Percentiles rank a stretch among this genome's conserved stretches.
Conservation (phyloP, 2,113 vertebrate species). For the Craseonycteris thonglongyai region DNA sequence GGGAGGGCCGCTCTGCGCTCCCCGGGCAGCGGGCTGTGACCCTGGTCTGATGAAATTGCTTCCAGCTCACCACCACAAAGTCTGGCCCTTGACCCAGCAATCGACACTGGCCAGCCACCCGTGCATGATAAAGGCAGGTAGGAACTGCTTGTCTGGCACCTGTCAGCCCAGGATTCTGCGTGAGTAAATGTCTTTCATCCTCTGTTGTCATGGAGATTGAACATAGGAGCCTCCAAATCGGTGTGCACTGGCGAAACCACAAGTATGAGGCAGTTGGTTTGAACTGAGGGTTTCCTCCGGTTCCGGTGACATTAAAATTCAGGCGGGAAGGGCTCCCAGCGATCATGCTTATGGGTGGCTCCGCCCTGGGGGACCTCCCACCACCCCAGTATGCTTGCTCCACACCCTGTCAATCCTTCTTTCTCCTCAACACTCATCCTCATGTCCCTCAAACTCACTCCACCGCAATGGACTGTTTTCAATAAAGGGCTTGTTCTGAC, state of each 20-base stretch:
- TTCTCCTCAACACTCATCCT: background rate
- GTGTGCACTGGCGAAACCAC: background rate
- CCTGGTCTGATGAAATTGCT: background rate
- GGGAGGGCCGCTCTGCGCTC: background rate
- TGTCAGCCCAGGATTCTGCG: background rate
- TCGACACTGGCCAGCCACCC: accelerated
- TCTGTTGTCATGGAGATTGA: conserved; percentile 44
- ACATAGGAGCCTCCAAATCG: background rate
- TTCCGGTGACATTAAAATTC: background rate
- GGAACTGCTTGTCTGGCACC: conserved; percentile 5
- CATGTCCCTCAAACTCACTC: background rate
- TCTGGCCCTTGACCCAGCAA: background rate
- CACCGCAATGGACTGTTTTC: background rate
- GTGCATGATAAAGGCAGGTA: background rate
- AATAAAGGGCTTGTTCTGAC: background rate
- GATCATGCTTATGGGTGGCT: background rate
- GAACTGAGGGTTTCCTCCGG: background rate
- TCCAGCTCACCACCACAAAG: background rate
- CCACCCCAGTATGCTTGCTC: background rate
- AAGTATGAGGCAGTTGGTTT: background rate
- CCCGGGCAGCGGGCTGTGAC: background rate
- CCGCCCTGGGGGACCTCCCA: background rate
- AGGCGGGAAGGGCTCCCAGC: background rate
- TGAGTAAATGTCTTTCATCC: background rate
- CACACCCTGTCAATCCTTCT: background rate